phyloP scores from a whole-genome alignment of 2,797 vertebrate species.

The Aeoliscus strigatus region DNA sequence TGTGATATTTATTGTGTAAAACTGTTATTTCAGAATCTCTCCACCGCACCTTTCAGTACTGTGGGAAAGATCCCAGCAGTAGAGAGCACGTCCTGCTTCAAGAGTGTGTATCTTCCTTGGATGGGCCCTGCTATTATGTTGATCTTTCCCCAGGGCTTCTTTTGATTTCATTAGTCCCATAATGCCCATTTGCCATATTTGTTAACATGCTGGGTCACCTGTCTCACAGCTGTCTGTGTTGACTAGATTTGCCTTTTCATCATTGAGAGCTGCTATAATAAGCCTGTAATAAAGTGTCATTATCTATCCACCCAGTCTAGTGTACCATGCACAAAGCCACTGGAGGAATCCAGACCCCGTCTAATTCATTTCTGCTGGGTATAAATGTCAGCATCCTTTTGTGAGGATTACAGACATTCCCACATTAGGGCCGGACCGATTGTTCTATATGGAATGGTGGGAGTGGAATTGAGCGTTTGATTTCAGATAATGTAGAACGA shows the following conservation, averaged over 20 bases:
- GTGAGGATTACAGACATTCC: conserved; percentile 74
- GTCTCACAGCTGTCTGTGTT: conserved; percentile 69
- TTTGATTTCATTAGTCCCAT: conserved; percentile 69
- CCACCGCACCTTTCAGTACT: conserved; percentile 37
- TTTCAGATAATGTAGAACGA: conserved; percentile 79
- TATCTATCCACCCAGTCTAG: conserved; percentile 70
- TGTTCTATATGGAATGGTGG: conserved; percentile 71
- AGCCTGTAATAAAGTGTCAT: conserved; percentile 75
- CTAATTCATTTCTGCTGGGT: conserved; percentile 72
- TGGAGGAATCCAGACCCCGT: conserved; percentile 66
- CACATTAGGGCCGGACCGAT: conserved; percentile 71
- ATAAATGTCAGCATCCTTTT: conserved; percentile 80
- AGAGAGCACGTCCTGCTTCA: conserved; percentile 37
- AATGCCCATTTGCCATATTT: conserved; percentile 71
- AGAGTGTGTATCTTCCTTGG: conserved; percentile 49
- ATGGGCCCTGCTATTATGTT: conserved; percentile 53
- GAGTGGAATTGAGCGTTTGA: conserved; percentile 78
- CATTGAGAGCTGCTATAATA: conserved; percentile 69
- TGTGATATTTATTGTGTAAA: too few species aligned
- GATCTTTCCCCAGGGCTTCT: conserved; percentile 59
- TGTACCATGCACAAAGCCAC: conserved; percentile 68
- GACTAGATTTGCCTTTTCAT: conserved; percentile 71
- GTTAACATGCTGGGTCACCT: conserved; percentile 68
- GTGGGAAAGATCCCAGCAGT: conserved; percentile 57
- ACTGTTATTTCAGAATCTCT: too few species aligned